Base-by-base conservation (phyloP, 1,140 invertebrate species). In the Aleiodes sp. region DNA sequence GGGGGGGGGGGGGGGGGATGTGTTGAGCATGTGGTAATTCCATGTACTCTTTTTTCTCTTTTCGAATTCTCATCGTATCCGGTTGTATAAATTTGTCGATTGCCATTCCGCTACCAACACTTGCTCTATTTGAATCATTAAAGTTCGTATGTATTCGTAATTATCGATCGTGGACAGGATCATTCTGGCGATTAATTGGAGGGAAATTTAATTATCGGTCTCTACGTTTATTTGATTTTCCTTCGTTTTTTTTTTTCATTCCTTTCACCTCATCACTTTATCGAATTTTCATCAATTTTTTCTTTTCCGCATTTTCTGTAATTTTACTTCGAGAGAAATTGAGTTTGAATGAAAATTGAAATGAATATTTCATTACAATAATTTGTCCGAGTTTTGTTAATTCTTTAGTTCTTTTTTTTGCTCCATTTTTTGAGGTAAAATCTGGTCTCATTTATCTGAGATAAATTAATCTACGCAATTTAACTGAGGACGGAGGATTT, bases 81-180 rank as follows among this genome's bases (percentile, higher is more conserved):
- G 21, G 21, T 52, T 43, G 7, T 43, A 8, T 16, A 43, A 43
- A 43, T 43, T 43, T 43, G 39, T 12, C 46, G 46, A 52, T 52
- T 52, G 46, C 46, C 46, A 52, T 52, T 52, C 46, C 8, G 26
- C 21, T n/a, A 43, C 39, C 6, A 12, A 16, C n/a, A 16, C 16
- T 9, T 52, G 46, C 16, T 26, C 46, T 24, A 59, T 29, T 59
- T 31, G 26, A 59, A 59, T 59, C 29, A 59, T 59, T 59, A 59
- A 29, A 59, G 26, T 14, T n/a, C n/a, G 56, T 31, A 14, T 31
- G 56, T 59, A 28, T 59, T 31, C 8, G 26, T 59, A 59, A 59
- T 59, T 59, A 59, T 59, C 56, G 56, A 59, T 59, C 46, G 46
- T 31, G 4, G 10, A 28, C 21, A 14, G 26, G 26, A 59, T 59